Evolutionary conservation across 1,140 invertebrate genomes (phyloP).

Genomic region (Thrips palmi): DNA sequence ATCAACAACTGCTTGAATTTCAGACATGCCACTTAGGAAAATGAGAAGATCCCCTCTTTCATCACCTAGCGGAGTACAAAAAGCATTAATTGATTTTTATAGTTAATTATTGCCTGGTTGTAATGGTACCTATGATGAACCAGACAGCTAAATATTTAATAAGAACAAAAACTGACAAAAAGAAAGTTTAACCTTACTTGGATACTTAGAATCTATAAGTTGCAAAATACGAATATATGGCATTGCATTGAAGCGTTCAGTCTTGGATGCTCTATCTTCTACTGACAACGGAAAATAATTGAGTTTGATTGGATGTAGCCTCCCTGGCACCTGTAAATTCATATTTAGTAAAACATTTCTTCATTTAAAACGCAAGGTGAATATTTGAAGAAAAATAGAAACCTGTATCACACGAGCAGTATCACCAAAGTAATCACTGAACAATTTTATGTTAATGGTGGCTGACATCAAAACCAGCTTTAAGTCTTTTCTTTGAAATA

Average conservation of each 20-base stretch:
- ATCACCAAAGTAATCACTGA: conserved; percentile 71
- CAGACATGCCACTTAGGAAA: conserved; percentile 89
- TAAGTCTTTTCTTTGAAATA: conserved; percentile 58
- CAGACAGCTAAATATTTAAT: conserved; percentile 8
- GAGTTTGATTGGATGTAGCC: conserved; percentile 81
- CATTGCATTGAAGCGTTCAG: conserved; percentile 64
- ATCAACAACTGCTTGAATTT: conserved; percentile 81
- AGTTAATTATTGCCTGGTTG: no score
- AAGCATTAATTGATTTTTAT: conserved; percentile 13
- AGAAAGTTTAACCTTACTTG: conserved; percentile 27
- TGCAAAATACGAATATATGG: conserved; percentile 87
- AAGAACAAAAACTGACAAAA: conserved; percentile 9
- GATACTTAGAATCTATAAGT: conserved; percentile 78
- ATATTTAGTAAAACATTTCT: neutral
- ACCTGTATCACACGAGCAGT: conserved; percentile 67
- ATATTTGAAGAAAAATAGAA: conserved; percentile 8
- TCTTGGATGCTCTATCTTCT: conserved; percentile 46
- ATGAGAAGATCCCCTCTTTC: conserved; percentile 92
- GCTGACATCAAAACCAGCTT: conserved; percentile 97
- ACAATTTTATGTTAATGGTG: conserved; percentile 91
- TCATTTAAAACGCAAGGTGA: conserved; percentile 1
- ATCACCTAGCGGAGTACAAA: conserved; percentile 37
- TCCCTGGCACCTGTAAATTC: conserved; percentile 61
- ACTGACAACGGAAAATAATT: conserved; percentile 65
- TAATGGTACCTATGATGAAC: no score